Percentiles rank a stretch among this genome's conserved stretches.
Evolutionary conservation across 2,113 vertebrate species (phyloP).

Genomic region (Atractosteus spatula): DNA sequence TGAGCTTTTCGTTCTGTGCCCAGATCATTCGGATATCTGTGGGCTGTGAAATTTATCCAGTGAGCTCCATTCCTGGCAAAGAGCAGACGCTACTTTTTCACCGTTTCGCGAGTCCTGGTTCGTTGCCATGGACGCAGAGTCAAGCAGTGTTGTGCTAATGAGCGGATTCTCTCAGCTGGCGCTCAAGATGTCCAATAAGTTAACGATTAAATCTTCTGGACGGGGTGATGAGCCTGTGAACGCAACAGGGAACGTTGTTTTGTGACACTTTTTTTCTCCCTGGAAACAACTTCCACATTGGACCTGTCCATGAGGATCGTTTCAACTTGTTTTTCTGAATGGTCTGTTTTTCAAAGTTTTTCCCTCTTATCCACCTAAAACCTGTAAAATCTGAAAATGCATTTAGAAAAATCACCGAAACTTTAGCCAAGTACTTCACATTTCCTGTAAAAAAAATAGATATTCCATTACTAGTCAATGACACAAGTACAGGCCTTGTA

Average conservation of each 20-base stretch:
- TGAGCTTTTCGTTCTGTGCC: constrained; percentile 33
- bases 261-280: constrained; percentile 7
- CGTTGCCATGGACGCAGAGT: constrained; percentile 40
- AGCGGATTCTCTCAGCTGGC: constrained; percentile 3
- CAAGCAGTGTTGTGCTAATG: constrained; percentile 13
- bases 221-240: no score
- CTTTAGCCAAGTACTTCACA: no score
- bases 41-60: constrained; percentile 7
- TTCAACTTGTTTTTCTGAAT: no score
- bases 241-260: not conserved
- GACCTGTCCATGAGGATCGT: no score
- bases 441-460: no score
- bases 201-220: constrained; percentile 7
- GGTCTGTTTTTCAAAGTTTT: no score
- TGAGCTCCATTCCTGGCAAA: constrained; percentile 13
- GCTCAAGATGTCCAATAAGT: constrained; percentile 16
- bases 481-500: not conserved
- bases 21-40: constrained; percentile 27
- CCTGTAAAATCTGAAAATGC: no score
- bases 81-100: not conserved
- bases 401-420: no score
- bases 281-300: no score
- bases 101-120: constrained; percentile 2
- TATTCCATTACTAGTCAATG: not conserved
- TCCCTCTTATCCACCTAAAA: no score